phyloP scores from a whole-genome alignment of 2,797 vertebrate species.

The Stomatorhinus walkeri region DNA sequence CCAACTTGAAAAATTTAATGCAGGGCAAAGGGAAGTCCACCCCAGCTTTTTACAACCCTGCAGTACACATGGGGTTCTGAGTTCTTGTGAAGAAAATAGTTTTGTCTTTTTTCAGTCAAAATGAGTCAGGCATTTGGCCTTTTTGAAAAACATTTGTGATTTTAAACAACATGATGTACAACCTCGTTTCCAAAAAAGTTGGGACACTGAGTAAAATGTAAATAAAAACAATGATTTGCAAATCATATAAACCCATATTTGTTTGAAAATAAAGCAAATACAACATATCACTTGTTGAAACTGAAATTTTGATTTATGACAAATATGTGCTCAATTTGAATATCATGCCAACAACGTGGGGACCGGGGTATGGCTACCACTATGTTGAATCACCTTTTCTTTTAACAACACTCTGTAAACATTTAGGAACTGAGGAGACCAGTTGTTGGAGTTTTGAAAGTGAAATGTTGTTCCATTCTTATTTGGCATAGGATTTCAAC shows the following conservation, averaged over 20 bases:
- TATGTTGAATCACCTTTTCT: not conserved
- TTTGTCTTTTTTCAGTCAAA: not conserved
- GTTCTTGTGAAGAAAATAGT: not conserved
- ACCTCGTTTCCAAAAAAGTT: not conserved
- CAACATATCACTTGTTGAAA: not conserved
- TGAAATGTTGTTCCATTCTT: not conserved
- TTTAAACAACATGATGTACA: not conserved
- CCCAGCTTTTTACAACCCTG: not conserved
- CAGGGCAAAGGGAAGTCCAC: not conserved
- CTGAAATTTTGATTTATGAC: not conserved
- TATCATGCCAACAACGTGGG: not conserved
- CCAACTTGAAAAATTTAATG: not conserved
- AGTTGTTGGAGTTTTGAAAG: not conserved
- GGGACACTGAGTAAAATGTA: not conserved
- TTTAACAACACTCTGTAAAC: not conserved
- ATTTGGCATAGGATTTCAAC: not conserved
- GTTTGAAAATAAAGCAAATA: not conserved
- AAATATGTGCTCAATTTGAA: not conserved
- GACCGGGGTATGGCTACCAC: not conserved
- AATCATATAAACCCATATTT: not conserved
- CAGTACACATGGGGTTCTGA: not conserved
- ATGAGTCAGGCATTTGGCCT: not conserved
- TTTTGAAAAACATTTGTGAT: not conserved
- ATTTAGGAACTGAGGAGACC: not conserved
- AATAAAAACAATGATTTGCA: not conserved